Evolutionary conservation across 2,797 vertebrate genomes (phyloP), one percentile per base, ranked within the genome.

Genomic region (Galaxias olidus): DNA sequence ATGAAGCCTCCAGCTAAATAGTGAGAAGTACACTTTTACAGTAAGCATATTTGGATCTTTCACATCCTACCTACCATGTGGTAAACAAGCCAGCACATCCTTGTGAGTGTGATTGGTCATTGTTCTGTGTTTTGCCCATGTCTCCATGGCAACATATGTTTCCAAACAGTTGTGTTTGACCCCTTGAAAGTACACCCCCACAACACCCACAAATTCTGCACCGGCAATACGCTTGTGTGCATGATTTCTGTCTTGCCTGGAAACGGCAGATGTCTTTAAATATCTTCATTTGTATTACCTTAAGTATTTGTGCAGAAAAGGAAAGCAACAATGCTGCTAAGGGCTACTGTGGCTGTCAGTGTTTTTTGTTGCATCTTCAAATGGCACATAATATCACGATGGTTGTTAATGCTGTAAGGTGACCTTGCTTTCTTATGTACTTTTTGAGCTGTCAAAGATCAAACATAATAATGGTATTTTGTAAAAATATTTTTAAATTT

Each of bases 231-330:
- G 53, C 61, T n/a, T 76, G 14, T 63, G 65, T 73, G 71, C 78
- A 86, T 80, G 68, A 76, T 80, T 80, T 81, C 68, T 10, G 58
- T 71, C 63, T 78, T 73, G 68, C 70, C 65, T 8, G 66, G 79
- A 78, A 83, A 76, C 84, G 73, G 69, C 76, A 0, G 61, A 51
- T 60, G 71, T 83, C 84, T 89, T 87, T 77, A 87, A 87, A 89
- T 87, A 88, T 82, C 83, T 82, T 86, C 82, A 88, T 89, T 87
- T 86, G 86, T 87, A 88, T 90, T 88, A 80, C 80, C 78, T 80
- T 76, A 81, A 78, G 82, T 84, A 71, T 80, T 84, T 86, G 78
- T 72, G 72, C 74, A 85, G 86, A 72, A 76, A 73, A 75, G 78
- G 74, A 84, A 84, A 79, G 77, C 76, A 84, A 71, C 76, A 76